A percentile compares a stretch with the other conserved stretches of the same genome.
These are phyloP conservation scores for Trichonephila inaurata DNA, from an alignment of 1,140 invertebrate genomes.

Conservation along the genomic window DNA sequence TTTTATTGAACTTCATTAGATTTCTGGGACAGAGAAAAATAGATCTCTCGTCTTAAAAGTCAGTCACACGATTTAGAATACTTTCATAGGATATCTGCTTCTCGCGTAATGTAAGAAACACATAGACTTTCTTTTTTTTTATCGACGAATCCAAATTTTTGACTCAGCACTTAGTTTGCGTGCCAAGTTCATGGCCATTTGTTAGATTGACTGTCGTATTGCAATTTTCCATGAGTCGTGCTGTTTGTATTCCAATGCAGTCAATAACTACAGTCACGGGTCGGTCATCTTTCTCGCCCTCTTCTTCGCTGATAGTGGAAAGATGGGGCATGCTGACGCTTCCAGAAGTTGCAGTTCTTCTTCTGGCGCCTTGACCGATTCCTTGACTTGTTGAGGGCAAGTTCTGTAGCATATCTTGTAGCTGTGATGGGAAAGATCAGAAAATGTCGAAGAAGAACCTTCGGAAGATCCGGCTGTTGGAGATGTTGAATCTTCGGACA, in stretches of 20 bases:
- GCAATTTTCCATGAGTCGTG: slow-evolving; percentile 50
- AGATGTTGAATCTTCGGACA: background rate
- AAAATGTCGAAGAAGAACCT: background rate
- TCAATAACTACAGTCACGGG: slow-evolving; percentile 56
- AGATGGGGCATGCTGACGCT: background rate
- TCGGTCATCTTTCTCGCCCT: background rate
- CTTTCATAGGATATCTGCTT: no score
- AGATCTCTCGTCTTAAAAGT: no score
- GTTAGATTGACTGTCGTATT: slow-evolving; percentile 27
- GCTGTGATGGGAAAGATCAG: background rate
- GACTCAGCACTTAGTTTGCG: slow-evolving; percentile 42
- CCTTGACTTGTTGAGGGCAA: slow-evolving; percentile 1
- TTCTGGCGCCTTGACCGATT: background rate
- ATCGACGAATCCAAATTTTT: no score
- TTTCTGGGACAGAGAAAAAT: no score
- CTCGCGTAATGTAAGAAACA: no score
- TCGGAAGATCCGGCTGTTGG: background rate
- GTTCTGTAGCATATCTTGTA: background rate
- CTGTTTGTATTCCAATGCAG: slow-evolving; percentile 46
- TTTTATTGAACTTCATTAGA: no score
- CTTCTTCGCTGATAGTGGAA: slow-evolving; percentile 55
- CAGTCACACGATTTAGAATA: no score
- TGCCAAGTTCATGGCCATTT: background rate
- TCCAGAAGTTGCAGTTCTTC: background rate
- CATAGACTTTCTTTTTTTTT: no score